Conservation (phyloP, 2,797 vertebrate genomes). For the Poecilia wingei region DNA sequence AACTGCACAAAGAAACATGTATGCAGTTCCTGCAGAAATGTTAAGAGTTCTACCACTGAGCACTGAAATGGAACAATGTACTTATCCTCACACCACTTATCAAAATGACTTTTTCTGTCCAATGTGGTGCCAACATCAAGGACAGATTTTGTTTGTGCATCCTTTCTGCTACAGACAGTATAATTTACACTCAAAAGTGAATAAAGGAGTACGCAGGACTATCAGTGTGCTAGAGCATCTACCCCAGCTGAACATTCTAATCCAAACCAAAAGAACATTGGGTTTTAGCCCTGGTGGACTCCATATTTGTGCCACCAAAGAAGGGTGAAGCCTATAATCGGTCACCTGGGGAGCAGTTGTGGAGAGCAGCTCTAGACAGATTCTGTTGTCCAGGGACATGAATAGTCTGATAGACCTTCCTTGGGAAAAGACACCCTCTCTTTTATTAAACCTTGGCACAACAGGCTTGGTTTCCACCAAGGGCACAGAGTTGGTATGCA, state of each 20-base stretch:
- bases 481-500: not conserved
- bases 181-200: not conserved
- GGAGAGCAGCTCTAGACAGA: not conserved
- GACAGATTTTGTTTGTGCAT: not conserved
- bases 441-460: not conserved
- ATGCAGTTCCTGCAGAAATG: not conserved
- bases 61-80: not conserved
- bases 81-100: not conserved
- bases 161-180: not conserved
- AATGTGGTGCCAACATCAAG: not conserved
- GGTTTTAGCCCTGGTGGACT: not conserved
- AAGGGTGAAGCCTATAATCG: not conserved
- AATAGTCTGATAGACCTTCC: not conserved
- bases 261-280: not conserved
- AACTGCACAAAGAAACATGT: not conserved
- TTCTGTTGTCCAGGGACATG: not conserved
- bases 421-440: not conserved
- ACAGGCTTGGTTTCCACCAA: not conserved
- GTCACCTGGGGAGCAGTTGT: not conserved
- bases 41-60: not conserved
- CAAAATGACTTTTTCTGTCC: not conserved
- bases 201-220: not conserved
- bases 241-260: not conserved
- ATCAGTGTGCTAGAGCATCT: not conserved
- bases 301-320: conserved; percentile 1